Percentiles rank a stretch among this genome's conserved stretches.
These are phyloP conservation scores for Holotrichia oblita DNA, from an alignment of 1,140 invertebrate species.

Conservation along the genomic window DNA sequence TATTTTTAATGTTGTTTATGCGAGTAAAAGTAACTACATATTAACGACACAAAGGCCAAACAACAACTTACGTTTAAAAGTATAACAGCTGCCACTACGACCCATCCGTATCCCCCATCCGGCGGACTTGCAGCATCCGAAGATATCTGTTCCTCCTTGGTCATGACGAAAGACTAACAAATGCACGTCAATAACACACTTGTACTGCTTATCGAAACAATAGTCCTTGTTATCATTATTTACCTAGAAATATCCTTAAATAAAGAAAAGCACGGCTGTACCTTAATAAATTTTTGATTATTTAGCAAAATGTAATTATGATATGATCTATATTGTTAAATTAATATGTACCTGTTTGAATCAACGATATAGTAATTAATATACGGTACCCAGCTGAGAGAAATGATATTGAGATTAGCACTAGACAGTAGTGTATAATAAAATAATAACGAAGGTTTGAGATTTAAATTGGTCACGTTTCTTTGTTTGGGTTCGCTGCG, in stretches of 20 bases:
- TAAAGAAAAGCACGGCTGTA: constrained; percentile 1
- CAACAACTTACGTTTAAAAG: constrained; percentile 27
- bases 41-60: neutral
- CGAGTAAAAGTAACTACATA: too few relatives aligned
- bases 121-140: neutral
- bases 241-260: constrained; percentile 33
- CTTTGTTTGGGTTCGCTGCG: neutral
- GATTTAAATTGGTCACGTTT: constrained; percentile 32
- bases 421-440: neutral
- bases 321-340: neutral
- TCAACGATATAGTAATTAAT: too few relatives aligned
- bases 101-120: constrained; percentile 41
- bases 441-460: neutral
- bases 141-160: neutral
- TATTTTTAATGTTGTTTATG: neutral
- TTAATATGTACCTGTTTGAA: neutral
- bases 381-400: neutral
- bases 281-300: neutral
- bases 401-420: neutral
- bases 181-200: neutral
- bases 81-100: constrained; percentile 21
- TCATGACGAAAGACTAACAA: constrained; percentile 11
- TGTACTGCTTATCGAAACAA: constrained; percentile 21
- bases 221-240: constrained; percentile 40
- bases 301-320: neutral